A percentile compares a stretch with the other conserved stretches of the same genome.
Evolutionary conservation across 2,797 vertebrate species (phyloP).

Genomic region (Denticeps clupeoides): DNA sequence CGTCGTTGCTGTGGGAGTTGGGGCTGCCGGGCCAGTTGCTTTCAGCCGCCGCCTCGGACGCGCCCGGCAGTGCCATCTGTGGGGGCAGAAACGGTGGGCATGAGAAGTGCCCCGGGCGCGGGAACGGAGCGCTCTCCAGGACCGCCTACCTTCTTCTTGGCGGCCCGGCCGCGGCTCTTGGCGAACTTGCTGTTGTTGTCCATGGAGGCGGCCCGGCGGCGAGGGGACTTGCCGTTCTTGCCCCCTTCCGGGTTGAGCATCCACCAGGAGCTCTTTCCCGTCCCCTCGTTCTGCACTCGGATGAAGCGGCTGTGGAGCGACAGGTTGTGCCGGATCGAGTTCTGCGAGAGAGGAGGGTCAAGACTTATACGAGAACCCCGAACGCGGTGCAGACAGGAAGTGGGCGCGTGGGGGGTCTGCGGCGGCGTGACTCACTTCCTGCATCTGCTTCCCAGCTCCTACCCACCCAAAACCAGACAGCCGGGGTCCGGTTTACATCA

Average conservation of each 20-base stretch:
- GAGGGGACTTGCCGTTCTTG: constrained; percentile 92
- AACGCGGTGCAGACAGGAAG: not conserved
- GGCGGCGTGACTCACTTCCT: no score
- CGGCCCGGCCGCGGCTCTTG: constrained; percentile 90
- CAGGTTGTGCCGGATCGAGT: constrained; percentile 96
- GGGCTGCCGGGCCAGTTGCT: constrained; percentile 97
- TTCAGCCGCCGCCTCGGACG: constrained; percentile 80
- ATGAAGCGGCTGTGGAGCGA: constrained; percentile 96
- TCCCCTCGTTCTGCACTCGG: constrained; percentile 95
- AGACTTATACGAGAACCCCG: not conserved
- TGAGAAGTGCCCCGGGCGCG: no score
- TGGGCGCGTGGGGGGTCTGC: constrained; percentile 1
- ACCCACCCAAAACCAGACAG: no score
- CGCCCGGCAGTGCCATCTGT: constrained; percentile 75
- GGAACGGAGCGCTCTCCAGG: no score
- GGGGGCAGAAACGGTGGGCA: no score
- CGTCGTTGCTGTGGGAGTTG: constrained; percentile 93
- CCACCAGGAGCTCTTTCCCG: constrained; percentile 99
- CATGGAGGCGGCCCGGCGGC: constrained; percentile 91
- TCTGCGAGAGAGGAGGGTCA: constrained; percentile 57
- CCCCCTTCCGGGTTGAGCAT: constrained; percentile 97
- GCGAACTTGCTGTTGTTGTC: constrained; percentile 98
- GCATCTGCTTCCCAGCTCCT: no score
- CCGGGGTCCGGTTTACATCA: no score
- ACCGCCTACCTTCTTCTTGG: constrained; percentile 83